A percentile compares a stretch with the other conserved stretches of the same genome.
These are phyloP conservation scores for Cenopis cana DNA, from an alignment of 2,888 invertebrate species.

Conservation along the genomic window DNA sequence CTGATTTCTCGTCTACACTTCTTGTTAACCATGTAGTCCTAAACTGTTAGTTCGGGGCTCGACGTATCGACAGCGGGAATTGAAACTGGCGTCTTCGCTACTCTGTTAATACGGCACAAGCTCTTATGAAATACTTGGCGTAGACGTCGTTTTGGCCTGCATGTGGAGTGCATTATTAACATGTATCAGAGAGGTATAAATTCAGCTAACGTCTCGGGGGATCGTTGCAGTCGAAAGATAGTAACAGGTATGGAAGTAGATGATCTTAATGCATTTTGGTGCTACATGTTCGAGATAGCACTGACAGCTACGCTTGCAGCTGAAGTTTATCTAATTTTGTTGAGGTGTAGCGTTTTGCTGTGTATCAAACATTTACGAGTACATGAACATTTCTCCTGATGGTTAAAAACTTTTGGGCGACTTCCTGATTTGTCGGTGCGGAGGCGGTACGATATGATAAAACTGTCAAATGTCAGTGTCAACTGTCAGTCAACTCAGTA, in stretches of 20 bases:
- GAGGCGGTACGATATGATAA: too few species aligned
- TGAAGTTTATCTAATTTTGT: constrained; percentile 19
- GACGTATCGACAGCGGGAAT: constrained; percentile 32
- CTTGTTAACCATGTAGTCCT: background rate
- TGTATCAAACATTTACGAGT: background rate
- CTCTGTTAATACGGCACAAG: background rate
- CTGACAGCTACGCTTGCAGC: constrained; percentile 15
- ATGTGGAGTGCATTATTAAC: constrained; percentile 15
- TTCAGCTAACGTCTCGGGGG: constrained; percentile 7
- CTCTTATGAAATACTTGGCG: background rate
- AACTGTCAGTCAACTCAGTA: too few species aligned
- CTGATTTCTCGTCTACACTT: too few species aligned
- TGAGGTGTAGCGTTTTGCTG: constrained; percentile 4
- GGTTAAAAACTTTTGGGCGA: background rate
- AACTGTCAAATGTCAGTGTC: too few species aligned
- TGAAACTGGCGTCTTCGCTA: constrained; percentile 29
- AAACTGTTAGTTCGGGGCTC: background rate
- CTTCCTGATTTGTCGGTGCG: too few species aligned
- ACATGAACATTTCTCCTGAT: background rate
- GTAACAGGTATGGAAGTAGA: background rate
- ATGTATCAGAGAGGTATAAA: too few species aligned
- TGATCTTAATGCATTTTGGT: background rate
- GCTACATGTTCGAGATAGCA: background rate
- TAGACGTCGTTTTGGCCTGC: background rate
- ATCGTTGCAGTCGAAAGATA: background rate